These are phyloP conservation scores for Periophthalmus modestus DNA, from an alignment of 2,113 vertebrate genomes.

Conservation along the genomic window DNA sequence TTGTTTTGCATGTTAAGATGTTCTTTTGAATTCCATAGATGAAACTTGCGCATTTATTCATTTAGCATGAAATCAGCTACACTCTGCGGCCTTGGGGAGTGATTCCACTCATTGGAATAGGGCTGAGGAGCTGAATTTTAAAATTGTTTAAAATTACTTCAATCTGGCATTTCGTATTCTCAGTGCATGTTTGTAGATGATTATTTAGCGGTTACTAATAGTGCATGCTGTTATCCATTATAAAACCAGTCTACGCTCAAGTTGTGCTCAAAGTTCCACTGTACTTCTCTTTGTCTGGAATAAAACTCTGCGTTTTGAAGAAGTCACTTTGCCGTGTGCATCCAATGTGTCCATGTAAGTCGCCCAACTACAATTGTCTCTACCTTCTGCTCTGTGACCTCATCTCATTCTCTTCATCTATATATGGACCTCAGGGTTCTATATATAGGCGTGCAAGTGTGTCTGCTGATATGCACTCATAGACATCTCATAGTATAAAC, in stretches of 20 bases:
- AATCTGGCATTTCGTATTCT: conserved; percentile 19
- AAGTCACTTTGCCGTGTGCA: conserved; percentile 66
- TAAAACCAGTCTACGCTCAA: conserved; percentile 26
- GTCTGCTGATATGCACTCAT: conserved; percentile 23
- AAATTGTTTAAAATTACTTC: conserved; percentile 6
- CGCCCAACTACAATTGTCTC: conserved; percentile 62
- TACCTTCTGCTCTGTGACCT: conserved; percentile 54
- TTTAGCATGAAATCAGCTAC: conserved; percentile 56
- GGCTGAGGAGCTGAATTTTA: conserved; percentile 17
- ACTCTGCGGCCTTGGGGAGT: conserved; percentile 24
- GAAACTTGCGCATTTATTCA: conserved; percentile 31
- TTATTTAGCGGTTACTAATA: conserved; percentile 20
- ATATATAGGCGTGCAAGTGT: conserved; percentile 49
- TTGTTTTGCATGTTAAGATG: conserved; percentile 59
- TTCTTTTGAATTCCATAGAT: conserved; percentile 42
- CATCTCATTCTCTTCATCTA: conserved; percentile 48
- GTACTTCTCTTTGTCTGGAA: conserved; percentile 71
- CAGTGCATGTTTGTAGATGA: conserved; percentile 49
- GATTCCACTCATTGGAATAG: conserved; percentile 12
- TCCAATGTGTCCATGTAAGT: conserved; percentile 72
- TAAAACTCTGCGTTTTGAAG: conserved; percentile 78
- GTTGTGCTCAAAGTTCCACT: conserved; percentile 53
- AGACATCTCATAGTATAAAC: conserved; percentile 31
- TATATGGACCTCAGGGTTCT: conserved; percentile 44
- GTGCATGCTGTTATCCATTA: conserved; percentile 56